Conservation (phyloP, 2,113 vertebrate genomes). For the Rhinoderma darwinii region DNA sequence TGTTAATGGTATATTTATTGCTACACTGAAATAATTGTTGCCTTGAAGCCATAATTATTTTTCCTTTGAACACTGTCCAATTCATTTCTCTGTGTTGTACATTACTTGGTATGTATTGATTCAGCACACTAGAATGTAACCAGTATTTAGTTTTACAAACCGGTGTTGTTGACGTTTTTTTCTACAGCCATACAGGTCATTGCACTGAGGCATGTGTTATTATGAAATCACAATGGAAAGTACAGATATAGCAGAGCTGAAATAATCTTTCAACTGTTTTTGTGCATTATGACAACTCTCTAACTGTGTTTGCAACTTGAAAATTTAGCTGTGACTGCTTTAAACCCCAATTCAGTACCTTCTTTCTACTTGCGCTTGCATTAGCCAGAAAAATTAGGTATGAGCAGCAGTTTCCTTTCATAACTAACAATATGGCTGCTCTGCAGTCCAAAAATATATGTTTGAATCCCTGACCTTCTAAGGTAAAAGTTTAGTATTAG, state of each 20-base stretch:
- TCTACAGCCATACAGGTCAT: slow-evolving; percentile 7
- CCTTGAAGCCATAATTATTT: slow-evolving; percentile 54
- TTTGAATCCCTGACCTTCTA: too few relatives aligned
- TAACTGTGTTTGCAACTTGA: too few relatives aligned
- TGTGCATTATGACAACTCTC: background rate
- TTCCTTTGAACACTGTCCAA: slow-evolving; percentile 51
- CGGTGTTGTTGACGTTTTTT: slow-evolving; percentile 1
- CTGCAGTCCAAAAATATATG: too few relatives aligned
- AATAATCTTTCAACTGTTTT: background rate
- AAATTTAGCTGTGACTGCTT: too few relatives aligned
- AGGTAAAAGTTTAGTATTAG: too few relatives aligned
- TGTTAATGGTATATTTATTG: slow-evolving; percentile 55
- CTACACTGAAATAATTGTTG: slow-evolving; percentile 55
- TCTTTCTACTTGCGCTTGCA: too few relatives aligned
- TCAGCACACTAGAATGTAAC: slow-evolving; percentile 27
- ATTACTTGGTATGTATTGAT: slow-evolving; percentile 36
- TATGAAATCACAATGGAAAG: background rate
- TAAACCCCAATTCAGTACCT: too few relatives aligned
- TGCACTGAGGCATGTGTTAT: background rate
- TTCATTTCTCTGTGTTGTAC: slow-evolving; percentile 29
- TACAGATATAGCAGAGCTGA: background rate
- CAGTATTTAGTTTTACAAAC: slow-evolving; percentile 41
- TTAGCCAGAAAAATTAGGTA: too few relatives aligned
- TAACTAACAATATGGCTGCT: too few relatives aligned
- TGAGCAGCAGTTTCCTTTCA: too few relatives aligned